phyloP scores from a whole-genome alignment of 2,797 vertebrate species.

The Anabas testudineus region DNA sequence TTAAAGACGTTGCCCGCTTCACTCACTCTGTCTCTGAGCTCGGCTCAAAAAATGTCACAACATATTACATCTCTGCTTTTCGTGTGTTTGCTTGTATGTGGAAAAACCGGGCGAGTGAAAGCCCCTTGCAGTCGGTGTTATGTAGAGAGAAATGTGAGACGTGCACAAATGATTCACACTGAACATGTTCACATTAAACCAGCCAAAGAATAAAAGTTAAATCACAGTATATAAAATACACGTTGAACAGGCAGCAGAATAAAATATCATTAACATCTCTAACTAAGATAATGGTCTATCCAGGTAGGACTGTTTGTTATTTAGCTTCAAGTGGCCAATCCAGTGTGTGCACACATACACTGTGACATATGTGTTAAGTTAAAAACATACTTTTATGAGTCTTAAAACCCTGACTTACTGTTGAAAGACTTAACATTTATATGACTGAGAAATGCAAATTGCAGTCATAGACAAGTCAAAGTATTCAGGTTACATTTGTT shows the following conservation, averaged over 20 bases:
- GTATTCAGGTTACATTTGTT: slow-evolving; percentile 8
- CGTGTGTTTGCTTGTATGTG: neutral
- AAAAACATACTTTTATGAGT: neutral
- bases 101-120: slow-evolving; percentile 13
- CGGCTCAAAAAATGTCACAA: slow-evolving; percentile 71
- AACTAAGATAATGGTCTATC: neutral
- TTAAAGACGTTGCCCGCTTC: slow-evolving; percentile 69
- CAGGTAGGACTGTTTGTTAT: neutral
- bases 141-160: slow-evolving; percentile 7
- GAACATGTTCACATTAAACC: slow-evolving; percentile 39
- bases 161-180: slow-evolving; percentile 5
- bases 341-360: neutral
- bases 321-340: neutral
- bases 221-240: slow-evolving; percentile 5
- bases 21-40: slow-evolving; percentile 67
- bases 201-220: slow-evolving; percentile 10
- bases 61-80: slow-evolving; percentile 60
- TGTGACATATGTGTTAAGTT: neutral
- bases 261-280: slow-evolving; percentile 10
- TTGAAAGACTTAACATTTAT: neutral
- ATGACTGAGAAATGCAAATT: slow-evolving; percentile 4
- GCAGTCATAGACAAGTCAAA: neutral
- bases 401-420: neutral
- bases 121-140: slow-evolving; percentile 43
- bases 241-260: neutral